A percentile compares a stretch with the other conserved stretches of the same genome.
Conservation (phyloP, 2,888 invertebrate species). For the Thalpophila matura region DNA sequence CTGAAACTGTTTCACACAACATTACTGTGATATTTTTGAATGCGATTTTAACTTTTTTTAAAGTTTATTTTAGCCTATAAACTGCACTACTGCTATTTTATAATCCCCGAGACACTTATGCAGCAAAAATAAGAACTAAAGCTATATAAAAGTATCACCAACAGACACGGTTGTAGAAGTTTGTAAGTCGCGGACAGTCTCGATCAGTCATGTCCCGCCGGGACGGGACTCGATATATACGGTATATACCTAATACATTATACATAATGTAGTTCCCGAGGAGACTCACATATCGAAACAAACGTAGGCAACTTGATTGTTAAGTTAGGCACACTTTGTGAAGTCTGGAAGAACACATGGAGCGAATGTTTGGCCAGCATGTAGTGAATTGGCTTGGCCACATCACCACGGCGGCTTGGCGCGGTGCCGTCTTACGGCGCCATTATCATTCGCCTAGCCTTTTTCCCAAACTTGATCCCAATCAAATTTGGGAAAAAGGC, state of each 20-base stretch:
- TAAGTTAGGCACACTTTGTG: conserved; percentile 57
- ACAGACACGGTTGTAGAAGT: conserved; percentile 7
- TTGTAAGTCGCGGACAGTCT: conserved; percentile 37
- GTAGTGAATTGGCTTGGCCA: no score
- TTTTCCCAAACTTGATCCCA: no score
- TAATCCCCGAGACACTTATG: neutral
- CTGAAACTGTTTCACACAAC: no score
- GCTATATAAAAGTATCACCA: neutral
- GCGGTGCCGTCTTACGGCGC: no score
- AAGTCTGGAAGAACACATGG: conserved; percentile 39
- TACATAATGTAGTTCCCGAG: conserved; percentile 36
- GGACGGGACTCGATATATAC: conserved; percentile 37
- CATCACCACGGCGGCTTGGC: no score
- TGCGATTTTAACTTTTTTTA: no score
- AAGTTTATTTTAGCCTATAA: no score
- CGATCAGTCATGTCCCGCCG: conserved; percentile 36
- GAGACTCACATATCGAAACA: conserved; percentile 56
- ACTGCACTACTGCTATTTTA: no score
- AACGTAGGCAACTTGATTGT: conserved; percentile 57
- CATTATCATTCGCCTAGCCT: no score
- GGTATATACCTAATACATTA: conserved; percentile 4
- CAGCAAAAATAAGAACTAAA: neutral
- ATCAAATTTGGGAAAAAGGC: no score
- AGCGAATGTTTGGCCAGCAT: neutral
- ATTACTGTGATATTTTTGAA: no score